phyloP scores from a whole-genome alignment of 2,113 vertebrate species.

The Sebastes fasciatus region DNA sequence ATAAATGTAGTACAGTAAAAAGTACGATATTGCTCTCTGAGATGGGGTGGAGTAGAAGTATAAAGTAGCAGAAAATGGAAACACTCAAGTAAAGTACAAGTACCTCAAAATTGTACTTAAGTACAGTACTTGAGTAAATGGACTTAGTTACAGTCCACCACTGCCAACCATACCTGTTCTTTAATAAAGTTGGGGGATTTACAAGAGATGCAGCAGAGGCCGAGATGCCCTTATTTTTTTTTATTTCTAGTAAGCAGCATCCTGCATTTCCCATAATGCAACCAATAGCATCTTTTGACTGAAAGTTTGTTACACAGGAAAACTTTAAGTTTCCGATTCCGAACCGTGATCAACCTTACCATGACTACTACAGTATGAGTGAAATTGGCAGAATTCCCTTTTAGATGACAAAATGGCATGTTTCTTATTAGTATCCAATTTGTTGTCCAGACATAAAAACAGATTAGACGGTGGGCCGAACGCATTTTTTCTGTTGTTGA shows the following conservation, averaged over 20 bases:
- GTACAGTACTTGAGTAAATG: too few species aligned
- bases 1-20: too few species aligned
- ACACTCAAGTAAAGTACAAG: too few species aligned
- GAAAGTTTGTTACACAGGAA: background rate
- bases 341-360: background rate
- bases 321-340: background rate
- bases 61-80: too few species aligned
- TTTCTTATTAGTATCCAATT: background rate
- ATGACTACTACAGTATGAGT: background rate
- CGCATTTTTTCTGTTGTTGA: too few species aligned
- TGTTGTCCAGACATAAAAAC: background rate
- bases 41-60: too few species aligned
- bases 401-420: background rate
- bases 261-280: conserved; percentile 5
- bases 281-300: background rate
- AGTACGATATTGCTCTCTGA: too few species aligned
- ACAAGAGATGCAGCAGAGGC: background rate
- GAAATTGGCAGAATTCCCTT: background rate
- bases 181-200: background rate
- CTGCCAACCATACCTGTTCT: too few species aligned
- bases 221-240: background rate
- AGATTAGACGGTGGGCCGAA: too few species aligned
- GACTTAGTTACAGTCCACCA: too few species aligned
- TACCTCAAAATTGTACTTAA: too few species aligned
- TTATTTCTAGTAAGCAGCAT: background rate